Evolutionary conservation across 2,113 vertebrate species (phyloP), one percentile per base, ranked within the genome.

Genomic region (Empidonax traillii): DNA sequence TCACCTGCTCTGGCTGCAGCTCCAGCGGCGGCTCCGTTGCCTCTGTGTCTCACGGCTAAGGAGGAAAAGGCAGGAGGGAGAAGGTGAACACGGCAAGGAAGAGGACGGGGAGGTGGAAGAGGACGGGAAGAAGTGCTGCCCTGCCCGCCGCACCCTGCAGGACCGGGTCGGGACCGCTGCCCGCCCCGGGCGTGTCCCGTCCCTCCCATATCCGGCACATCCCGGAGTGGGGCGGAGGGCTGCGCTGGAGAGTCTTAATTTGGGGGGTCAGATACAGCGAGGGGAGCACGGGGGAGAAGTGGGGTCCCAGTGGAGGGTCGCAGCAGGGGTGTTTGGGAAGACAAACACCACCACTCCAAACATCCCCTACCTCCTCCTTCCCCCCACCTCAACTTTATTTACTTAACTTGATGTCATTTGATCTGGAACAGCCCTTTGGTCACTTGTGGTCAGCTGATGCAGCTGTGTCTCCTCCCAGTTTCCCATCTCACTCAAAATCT

Each of bases 101-200:
- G 9, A 28, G 18, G 49, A 33, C 8, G 11, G 35, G 49, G 27
- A 63, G 17, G 33, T 22, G 21, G 39, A 25, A 25, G 22, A 44
- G 47, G 22, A 33, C 20, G 10, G 39, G 58, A 28, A 39, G n/a
- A 23, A 9, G 41, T 41, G 37, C 10, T 39, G 3, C 9, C 9
- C 20, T 22, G 11, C 28, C 47, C 14, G 68, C 52, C 10, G 74
- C 20, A 28, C 17, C 28, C 35, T 2, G 3, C 3, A 31, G 3
- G 3, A 8, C 14, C 37, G n/a, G 12, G n/a, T 27, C 2, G 10
- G 10, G 3, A 3, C 17, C 3, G 3, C 2, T 4, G 3, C 47
- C 21, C 14, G 2, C 20, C 39, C 56, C 13, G 20, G 30, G 23
- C 12, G 30, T 8, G 55, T 14, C 63, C 35, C 25, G 9, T 10